Conservation (phyloP, 2,888 invertebrate species). For the Busseola fusca region DNA sequence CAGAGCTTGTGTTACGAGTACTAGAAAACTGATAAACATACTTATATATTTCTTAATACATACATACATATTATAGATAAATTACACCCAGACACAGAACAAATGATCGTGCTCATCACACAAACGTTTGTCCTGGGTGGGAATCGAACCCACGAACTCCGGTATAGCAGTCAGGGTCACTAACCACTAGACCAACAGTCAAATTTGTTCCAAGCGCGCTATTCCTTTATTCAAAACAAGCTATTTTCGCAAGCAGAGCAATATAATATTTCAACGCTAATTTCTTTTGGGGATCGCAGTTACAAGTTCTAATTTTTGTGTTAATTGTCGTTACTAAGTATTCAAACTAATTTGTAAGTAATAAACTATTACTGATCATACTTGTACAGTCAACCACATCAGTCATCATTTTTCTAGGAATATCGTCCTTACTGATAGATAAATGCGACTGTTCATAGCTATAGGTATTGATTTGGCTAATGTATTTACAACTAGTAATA, state of each 20-base stretch:
- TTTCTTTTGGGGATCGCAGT: background rate
- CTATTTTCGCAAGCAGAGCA: background rate
- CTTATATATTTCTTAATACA: too few relatives aligned
- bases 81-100: too few relatives aligned
- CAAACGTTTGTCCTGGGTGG: too few relatives aligned
- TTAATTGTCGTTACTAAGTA: constrained; percentile 4
- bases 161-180: too few relatives aligned
- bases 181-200: too few relatives aligned
- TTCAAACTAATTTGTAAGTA: background rate
- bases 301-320: too few relatives aligned
- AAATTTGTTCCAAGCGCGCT: too few relatives aligned
- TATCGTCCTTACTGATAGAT: background rate
- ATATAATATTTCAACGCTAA: background rate
- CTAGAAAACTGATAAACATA: too few relatives aligned
- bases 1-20: too few relatives aligned
- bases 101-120: too few relatives aligned
- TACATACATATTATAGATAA: too few relatives aligned
- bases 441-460: background rate
- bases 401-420: background rate
- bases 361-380: background rate
- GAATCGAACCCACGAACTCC: too few relatives aligned
- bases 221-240: background rate
- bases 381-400: background rate
- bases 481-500: background rate
- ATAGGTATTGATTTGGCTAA: constrained; percentile 1